A percentile compares a stretch with the other conserved stretches of the same genome.
Evolutionary conservation across 2,888 invertebrate species (phyloP).

Genomic region (Macropis europaea): DNA sequence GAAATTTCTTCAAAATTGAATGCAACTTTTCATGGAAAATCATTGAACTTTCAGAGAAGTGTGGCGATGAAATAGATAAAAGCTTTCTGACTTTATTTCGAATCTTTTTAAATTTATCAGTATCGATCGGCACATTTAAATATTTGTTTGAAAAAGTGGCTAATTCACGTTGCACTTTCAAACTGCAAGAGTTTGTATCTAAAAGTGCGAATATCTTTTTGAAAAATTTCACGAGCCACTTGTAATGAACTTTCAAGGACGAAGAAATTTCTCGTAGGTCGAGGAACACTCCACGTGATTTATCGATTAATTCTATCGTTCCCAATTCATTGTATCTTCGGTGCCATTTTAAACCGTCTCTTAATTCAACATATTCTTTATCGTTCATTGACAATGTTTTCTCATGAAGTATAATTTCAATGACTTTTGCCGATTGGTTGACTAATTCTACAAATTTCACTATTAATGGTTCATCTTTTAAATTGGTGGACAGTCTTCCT

Average conservation of each 20-base stretch:
- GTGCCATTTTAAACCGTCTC: conserved; percentile 82
- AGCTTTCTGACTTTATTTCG: conserved; percentile 67
- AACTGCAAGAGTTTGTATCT: conserved; percentile 22
- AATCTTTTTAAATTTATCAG: conserved; percentile 61
- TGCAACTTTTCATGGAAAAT: conserved; percentile 50
- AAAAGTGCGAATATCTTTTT: conserved; percentile 55
- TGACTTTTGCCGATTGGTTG: conserved; percentile 79
- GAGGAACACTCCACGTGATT: conserved; percentile 47
- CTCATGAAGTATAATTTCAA: conserved; percentile 77
- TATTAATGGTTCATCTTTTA: conserved; percentile 81
- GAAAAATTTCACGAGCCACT: conserved; percentile 86
- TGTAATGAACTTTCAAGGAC: conserved; percentile 86
- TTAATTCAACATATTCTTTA: conserved; percentile 77
- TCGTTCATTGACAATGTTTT: conserved; percentile 75
- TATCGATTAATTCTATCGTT: conserved; percentile 66
- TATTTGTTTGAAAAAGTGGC: conserved; percentile 39
- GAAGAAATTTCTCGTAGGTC: conserved; percentile 81
- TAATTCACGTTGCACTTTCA: conserved; percentile 56
- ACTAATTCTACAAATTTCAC: conserved; percentile 81
- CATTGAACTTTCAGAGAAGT: conserved; percentile 61
- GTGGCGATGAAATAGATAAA: conserved; percentile 64
- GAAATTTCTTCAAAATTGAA: conserved; percentile 49
- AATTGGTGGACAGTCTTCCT: conserved; percentile 80
- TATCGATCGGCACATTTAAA: conserved; percentile 39
- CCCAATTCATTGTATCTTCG: conserved; percentile 80